phyloP scores from a whole-genome alignment of 2,797 vertebrate species.

The Parambassis ranga region DNA sequence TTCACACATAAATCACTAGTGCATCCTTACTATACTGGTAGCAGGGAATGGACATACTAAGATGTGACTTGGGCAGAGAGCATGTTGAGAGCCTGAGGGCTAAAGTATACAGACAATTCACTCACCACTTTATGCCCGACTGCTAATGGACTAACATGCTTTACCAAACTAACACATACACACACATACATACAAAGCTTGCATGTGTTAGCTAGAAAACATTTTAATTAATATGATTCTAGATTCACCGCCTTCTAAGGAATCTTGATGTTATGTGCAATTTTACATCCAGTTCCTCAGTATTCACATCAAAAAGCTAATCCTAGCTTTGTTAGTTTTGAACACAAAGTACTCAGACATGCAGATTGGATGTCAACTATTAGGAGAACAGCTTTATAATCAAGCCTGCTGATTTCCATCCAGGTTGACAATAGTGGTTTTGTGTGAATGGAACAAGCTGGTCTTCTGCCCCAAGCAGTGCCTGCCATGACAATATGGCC shows the following conservation, averaged over 20 bases:
- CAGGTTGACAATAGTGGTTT: constrained; percentile 4
- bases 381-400: neutral
- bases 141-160: constrained; percentile 37
- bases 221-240: too few species aligned
- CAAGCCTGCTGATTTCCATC: neutral
- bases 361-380: neutral
- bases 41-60: constrained; percentile 35
- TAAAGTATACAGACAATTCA: constrained; percentile 51
- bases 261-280: too few species aligned
- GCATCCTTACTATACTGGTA: constrained; percentile 16
- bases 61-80: constrained; percentile 49
- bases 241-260: too few species aligned
- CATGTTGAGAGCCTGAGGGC: constrained; percentile 58
- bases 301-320: neutral
- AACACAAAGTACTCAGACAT: neutral
- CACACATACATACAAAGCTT: too few species aligned
- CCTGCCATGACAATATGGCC: constrained; percentile 68
- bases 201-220: too few species aligned
- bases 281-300: neutral
- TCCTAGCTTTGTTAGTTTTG: neutral
- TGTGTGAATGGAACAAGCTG: constrained; percentile 22
- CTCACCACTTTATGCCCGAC: constrained; percentile 44
- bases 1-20: neutral
- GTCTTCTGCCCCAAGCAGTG: constrained; percentile 27
- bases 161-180: neutral